Percentiles rank a stretch among this genome's conserved stretches.
Conservation (phyloP, 1,140 invertebrate species). For the Eumeta japonica region DNA sequence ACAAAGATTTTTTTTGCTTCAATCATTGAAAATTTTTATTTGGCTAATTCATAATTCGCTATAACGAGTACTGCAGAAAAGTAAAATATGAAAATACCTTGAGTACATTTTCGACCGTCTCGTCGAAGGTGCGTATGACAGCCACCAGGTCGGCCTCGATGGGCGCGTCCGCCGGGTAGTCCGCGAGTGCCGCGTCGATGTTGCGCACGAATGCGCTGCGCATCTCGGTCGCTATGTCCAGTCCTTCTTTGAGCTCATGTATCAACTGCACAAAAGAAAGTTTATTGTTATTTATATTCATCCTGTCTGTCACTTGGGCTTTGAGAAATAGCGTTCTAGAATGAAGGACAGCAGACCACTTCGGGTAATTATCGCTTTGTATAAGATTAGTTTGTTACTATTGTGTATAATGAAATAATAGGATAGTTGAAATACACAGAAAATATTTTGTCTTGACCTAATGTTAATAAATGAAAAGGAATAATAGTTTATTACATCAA, state of each 20-base stretch:
- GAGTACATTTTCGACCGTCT: slow-evolving; percentile 72
- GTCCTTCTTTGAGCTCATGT: slow-evolving; percentile 81
- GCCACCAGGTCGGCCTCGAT: slow-evolving; percentile 55
- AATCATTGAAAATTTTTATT: no score
- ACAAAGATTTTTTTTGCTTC: no score
- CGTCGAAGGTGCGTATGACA: slow-evolving; percentile 73
- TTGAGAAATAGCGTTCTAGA: no score
- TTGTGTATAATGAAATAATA: no score
- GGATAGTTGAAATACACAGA: no score
- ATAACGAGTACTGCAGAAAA: no score
- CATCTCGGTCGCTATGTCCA: slow-evolving; percentile 75
- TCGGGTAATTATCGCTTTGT: no score
- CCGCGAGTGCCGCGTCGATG: slow-evolving; percentile 65
- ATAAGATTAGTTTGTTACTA: neutral
- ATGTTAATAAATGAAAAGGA: no score
- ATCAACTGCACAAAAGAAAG: slow-evolving; percentile 65
- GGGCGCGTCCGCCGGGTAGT: slow-evolving; percentile 48
- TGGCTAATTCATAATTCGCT: no score
- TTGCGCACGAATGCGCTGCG: slow-evolving; percentile 73
- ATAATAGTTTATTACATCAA: no score
- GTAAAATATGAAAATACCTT: no score
- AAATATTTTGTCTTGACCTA: slow-evolving; percentile 1
- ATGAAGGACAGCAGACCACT: no score
- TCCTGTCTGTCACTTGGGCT: neutral
- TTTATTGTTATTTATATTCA: neutral